phyloP scores from a whole-genome alignment of 1,140 invertebrate species.

The Cherax quadricarinatus region DNA sequence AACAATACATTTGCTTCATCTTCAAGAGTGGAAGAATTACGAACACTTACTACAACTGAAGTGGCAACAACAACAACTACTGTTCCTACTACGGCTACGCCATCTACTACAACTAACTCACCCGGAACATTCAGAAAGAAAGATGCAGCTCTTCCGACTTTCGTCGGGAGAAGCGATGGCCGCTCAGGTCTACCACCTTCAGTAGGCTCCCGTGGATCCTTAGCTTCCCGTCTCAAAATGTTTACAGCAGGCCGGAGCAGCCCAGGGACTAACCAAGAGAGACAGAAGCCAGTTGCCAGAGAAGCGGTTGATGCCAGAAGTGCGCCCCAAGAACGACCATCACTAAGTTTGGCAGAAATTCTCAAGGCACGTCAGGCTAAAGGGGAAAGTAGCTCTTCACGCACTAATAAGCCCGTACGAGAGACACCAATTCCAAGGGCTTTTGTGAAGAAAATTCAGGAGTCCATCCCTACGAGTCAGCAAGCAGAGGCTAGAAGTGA shows the following conservation, averaged over 20 bases:
- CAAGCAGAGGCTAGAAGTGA: background rate
- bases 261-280: background rate
- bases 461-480: background rate
- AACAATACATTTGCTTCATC: too few relatives aligned
- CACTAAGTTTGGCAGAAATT: constrained; percentile 15
- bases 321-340: background rate
- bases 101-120: background rate
- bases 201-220: background rate
- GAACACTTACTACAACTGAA: background rate
- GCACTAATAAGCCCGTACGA: background rate
- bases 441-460: too few relatives aligned
- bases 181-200: background rate
- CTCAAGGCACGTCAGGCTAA: background rate
- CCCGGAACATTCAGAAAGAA: background rate
- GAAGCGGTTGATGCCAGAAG: too few relatives aligned
- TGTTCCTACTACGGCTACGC: background rate
- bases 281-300: background rate
- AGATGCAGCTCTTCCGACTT: too few relatives aligned
- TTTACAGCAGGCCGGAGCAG: background rate
- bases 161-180: background rate
- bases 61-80: background rate
- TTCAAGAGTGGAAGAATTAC: background rate
- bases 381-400: too few relatives aligned
- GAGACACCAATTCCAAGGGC: background rate
- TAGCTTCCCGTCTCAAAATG: background rate